Conservation (phyloP, 2,888 invertebrate genomes). For the Corbicula japonica region DNA sequence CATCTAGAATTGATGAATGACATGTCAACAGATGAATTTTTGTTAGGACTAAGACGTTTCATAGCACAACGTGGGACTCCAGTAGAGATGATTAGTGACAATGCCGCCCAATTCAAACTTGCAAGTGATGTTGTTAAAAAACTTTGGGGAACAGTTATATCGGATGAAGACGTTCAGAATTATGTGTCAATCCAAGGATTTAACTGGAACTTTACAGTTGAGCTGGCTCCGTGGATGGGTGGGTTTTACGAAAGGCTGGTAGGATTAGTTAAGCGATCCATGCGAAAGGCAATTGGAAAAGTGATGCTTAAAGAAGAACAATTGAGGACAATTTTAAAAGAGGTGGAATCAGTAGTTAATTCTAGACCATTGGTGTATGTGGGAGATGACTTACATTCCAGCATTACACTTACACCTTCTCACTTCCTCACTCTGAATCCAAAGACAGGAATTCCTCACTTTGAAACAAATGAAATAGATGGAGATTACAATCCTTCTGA, state of each 20-base stretch:
- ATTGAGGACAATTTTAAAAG: conserved; percentile 42
- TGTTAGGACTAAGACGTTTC: conserved; percentile 30
- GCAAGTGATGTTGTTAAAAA: conserved; percentile 23
- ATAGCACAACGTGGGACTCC: conserved; percentile 29
- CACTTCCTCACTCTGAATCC: conserved; percentile 47
- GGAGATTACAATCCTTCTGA: conserved; percentile 22
- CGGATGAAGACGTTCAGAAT: conserved; percentile 24
- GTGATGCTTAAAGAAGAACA: conserved; percentile 24
- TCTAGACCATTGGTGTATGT: conserved; percentile 46
- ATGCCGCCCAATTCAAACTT: conserved; percentile 31
- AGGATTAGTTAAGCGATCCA: conserved; percentile 41
- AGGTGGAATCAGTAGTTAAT: conserved; percentile 46
- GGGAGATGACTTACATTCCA: conserved; percentile 46
- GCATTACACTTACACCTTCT: conserved; percentile 31
- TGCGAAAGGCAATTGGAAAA: conserved; percentile 44
- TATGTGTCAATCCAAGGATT: conserved; percentile 32
- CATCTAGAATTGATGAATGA: conserved; percentile 27
- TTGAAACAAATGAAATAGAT: conserved; percentile 17
- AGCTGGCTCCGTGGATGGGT: conserved; percentile 54
- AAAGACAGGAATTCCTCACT: conserved; percentile 37
- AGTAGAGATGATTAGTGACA: conserved; percentile 24
- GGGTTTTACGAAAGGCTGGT: conserved; percentile 53
- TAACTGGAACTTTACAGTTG: conserved; percentile 39
- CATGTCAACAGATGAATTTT: conserved; percentile 31
- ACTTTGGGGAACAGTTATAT: conserved; percentile 9